Evolutionary conservation across 1,140 invertebrate species (phyloP), one percentile per base, ranked within the genome.

Genomic region (Phenacoccus solenopsis): DNA sequence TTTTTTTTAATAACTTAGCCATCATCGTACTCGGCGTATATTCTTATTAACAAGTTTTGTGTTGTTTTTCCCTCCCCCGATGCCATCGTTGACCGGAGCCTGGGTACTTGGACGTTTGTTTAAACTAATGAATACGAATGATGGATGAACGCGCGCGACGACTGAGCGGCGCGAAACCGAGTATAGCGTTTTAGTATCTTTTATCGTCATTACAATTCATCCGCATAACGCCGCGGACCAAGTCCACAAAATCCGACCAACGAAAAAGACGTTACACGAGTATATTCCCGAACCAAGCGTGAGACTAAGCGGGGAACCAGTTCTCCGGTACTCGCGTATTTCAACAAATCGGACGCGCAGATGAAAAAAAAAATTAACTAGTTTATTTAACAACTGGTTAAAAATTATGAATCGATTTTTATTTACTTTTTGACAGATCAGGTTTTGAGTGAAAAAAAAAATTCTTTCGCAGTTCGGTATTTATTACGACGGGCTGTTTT

Each of bases 391-490:
- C 59, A 64, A 64, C 59, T 64, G 59, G 59, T 64, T 64, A 64
- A 64, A 64, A 64, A 64, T 64, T 64, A 64, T 64, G 59, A 64
- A 64, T 64, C 21, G 59, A 64, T 64, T 64, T 64, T 64, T 64
- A 64, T 64, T 64, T 64, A 64, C 59, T 64, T 64, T 64, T 64
- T 64, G 59, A 64, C 59, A 64, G 59, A 64, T 64, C 59, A 64
- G 25, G 59, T 64, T 64, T 64, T 64, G 59, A 64, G 25, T n/a
- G n/a, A n/a, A n/a, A n/a, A n/a, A n/a, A n/a, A 64, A 64, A 64
- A 64, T 64, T 64, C 59, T 64, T 64, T 64, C 25, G 59, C 22
- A 5, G 59, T n/a, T n/a, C n/a, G 25, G 59, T 64, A 64, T 64
- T 25, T 64, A 25, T 64, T 64, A 64, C 38, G 38, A 49, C n/a